phyloP scores from a whole-genome alignment of 2,113 vertebrate species.

The Oncorhynchus mykiss region DNA sequence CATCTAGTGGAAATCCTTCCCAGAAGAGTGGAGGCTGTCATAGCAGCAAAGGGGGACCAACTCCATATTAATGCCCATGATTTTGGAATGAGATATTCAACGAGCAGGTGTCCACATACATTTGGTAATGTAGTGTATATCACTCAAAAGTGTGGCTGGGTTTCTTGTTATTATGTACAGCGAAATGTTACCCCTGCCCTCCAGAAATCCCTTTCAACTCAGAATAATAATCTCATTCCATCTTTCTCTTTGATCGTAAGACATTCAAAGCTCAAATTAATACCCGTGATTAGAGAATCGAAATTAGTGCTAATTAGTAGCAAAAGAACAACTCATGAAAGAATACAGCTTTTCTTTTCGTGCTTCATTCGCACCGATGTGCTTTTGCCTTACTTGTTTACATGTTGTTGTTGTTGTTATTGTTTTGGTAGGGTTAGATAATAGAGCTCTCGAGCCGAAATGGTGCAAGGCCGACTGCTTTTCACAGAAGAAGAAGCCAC shows the following conservation, averaged over 20 bases:
- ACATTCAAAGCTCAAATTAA: constrained; percentile 52
- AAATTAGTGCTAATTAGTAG: constrained; percentile 66
- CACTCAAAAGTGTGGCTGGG: not conserved
- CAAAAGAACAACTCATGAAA: constrained; percentile 39
- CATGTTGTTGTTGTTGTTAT: constrained; percentile 44
- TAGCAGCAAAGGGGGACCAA: too few relatives aligned
- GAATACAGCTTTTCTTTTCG: constrained; percentile 37
- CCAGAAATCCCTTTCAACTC: constrained; percentile 62
- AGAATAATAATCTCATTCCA: constrained; percentile 62
- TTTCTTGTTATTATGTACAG: constrained; percentile 47
- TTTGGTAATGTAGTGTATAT: not conserved
- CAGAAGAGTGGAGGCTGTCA: too few relatives aligned
- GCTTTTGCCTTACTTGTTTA: constrained; percentile 35
- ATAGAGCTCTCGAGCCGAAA: constrained; percentile 25
- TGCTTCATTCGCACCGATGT: too few relatives aligned
- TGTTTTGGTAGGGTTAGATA: constrained; percentile 20
- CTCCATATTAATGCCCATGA: too few relatives aligned
- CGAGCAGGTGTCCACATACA: too few relatives aligned
- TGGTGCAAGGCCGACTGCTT: not conserved
- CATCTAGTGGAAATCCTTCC: too few relatives aligned
- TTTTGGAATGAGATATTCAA: too few relatives aligned
- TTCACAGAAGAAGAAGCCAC: constrained; percentile 31
- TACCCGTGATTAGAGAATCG: constrained; percentile 59
- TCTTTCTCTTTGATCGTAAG: constrained; percentile 58
- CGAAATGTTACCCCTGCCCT: constrained; percentile 68